Evolutionary conservation across 1,140 invertebrate genomes (phyloP).

Genomic region (Neodiprion virginianus): DNA sequence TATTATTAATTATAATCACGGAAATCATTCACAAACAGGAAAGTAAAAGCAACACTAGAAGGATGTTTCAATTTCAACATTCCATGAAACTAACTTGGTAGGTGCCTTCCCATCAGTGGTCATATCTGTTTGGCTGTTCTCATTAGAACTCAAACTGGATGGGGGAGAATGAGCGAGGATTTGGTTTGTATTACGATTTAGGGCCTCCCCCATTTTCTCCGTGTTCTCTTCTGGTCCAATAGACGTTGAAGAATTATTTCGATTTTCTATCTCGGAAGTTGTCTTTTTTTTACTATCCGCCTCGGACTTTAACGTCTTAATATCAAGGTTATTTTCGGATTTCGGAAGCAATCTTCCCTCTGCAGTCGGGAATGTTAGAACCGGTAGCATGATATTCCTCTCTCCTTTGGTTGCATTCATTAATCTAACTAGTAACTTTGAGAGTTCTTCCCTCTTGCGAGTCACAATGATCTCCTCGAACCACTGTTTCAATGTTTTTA

Average conservation of each 20-base stretch:
- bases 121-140: slow-evolving; percentile 38
- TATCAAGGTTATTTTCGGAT: slow-evolving; percentile 35
- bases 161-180: slow-evolving; percentile 44
- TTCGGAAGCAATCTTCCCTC: slow-evolving; percentile 55
- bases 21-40: no score
- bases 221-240: slow-evolving; percentile 27
- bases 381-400: slow-evolving; percentile 53
- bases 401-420: slow-evolving; percentile 66
- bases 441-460: slow-evolving; percentile 80
- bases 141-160: slow-evolving; percentile 35
- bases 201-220: slow-evolving; percentile 25
- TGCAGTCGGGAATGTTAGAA: slow-evolving; percentile 55
- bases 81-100: slow-evolving; percentile 14
- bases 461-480: slow-evolving; percentile 81
- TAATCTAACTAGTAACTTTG: slow-evolving; percentile 73
- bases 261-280: slow-evolving; percentile 18
- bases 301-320: slow-evolving; percentile 38
- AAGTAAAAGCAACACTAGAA: no score
- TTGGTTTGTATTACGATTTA: slow-evolving; percentile 22
- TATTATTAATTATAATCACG: not conserved
- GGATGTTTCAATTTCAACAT: not conserved
- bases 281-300: slow-evolving; percentile 41
- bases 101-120: slow-evolving; percentile 29
- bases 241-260: slow-evolving; percentile 28
- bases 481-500: slow-evolving; percentile 78